Conservation (phyloP, 2,888 invertebrate genomes). For the Siphlonurus alternatus region DNA sequence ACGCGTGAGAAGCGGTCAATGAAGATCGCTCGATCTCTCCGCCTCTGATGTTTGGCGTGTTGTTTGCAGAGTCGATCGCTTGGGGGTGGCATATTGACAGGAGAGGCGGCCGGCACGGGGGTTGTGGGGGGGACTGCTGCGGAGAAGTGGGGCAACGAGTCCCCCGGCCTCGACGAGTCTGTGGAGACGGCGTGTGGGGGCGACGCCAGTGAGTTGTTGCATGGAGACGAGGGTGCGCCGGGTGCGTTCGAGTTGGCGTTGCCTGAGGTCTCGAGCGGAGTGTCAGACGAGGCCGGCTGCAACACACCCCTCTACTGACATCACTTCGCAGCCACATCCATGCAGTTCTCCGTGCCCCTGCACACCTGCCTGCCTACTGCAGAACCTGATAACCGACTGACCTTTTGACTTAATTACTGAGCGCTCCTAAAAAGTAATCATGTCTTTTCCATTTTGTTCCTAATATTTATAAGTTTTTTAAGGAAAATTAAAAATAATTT, state of each 20-base stretch:
- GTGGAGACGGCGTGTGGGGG: slow-evolving; percentile 33
- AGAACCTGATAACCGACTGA: no score
- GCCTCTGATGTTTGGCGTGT: slow-evolving; percentile 6
- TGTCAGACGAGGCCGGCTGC: neutral
- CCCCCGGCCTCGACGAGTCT: slow-evolving; percentile 34
- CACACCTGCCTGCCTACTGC: no score
- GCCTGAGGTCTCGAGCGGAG: no score
- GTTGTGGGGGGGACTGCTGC: neutral
- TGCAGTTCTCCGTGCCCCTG: no score
- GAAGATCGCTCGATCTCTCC: slow-evolving; percentile 28
- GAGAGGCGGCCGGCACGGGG: neutral
- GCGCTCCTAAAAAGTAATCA: no score
- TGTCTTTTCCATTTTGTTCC: no score
- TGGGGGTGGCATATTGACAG: neutral
- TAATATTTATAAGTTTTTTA: no score
- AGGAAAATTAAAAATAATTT: no score
- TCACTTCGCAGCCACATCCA: neutral
- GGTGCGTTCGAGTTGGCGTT: neutral
- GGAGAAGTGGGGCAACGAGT: slow-evolving; percentile 18
- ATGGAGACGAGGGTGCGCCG: neutral
- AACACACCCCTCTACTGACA: neutral
- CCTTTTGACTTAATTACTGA: no score
- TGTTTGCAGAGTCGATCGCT: neutral
- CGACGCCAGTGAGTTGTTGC: slow-evolving; percentile 13
- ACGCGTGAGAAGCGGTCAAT: slow-evolving; percentile 53